phyloP scores from a whole-genome alignment of 2,888 invertebrate genomes.

The Synergus japonicus region DNA sequence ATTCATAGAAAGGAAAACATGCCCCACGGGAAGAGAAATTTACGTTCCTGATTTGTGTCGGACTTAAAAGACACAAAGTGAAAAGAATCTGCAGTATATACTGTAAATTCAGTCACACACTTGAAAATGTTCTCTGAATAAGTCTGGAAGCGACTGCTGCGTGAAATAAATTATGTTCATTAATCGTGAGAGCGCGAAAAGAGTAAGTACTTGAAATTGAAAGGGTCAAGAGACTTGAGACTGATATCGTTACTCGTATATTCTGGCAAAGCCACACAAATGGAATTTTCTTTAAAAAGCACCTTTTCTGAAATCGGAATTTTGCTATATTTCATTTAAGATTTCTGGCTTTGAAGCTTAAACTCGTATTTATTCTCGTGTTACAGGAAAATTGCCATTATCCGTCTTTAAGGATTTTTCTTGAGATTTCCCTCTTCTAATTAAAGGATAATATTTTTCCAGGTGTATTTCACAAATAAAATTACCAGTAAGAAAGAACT shows the following conservation, averaged over 20 bases:
- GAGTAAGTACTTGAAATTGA: slow-evolving; percentile 5
- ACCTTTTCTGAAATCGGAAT: not conserved
- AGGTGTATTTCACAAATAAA: not conserved
- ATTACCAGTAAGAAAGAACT: too few species aligned
- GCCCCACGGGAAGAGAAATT: not conserved
- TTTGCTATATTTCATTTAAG: not conserved
- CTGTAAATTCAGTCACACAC: not conserved
- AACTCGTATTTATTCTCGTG: not conserved
- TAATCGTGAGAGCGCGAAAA: not conserved
- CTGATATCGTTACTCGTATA: not conserved
- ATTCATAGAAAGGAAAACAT: not conserved
- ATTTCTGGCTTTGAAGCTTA: not conserved
- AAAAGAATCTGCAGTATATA: not conserved
- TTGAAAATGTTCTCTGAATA: slow-evolving; percentile 4
- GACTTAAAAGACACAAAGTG: not conserved
- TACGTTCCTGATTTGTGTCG: not conserved
- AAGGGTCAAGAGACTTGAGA: slow-evolving; percentile 6
- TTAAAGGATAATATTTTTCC: not conserved
- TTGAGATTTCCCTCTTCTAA: not conserved
- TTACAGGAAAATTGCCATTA: not conserved
- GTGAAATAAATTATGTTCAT: slow-evolving; percentile 29
- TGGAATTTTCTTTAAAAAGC: not conserved
- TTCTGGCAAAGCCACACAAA: not conserved
- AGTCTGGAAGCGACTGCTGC: not conserved
- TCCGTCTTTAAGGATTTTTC: not conserved